These are phyloP conservation scores for Euspilapteryx auroguttella DNA, from an alignment of 2,888 invertebrate genomes.

Conservation along the genomic window DNA sequence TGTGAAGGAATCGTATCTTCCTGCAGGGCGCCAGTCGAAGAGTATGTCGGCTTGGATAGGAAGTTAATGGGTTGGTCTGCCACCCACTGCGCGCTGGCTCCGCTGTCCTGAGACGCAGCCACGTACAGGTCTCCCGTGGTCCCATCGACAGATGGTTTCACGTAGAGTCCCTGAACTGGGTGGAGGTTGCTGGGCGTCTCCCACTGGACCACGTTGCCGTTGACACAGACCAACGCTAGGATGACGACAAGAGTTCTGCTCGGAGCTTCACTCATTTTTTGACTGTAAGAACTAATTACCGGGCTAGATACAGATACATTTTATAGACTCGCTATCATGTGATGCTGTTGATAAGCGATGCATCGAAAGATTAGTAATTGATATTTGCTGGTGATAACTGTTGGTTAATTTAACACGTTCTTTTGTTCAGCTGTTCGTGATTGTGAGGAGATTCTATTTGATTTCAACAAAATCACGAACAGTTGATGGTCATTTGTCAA, in stretches of 20 bases:
- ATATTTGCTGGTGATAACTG: too few relatives aligned
- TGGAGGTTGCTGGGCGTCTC: constrained; percentile 21
- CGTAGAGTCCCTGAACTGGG: constrained; percentile 42
- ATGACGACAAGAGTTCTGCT: constrained; percentile 9
- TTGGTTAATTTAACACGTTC: too few relatives aligned
- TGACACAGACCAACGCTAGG: constrained; percentile 10
- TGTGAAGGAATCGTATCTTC: constrained; percentile 17
- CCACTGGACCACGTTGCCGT: constrained; percentile 19
- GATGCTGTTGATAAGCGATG: too few relatives aligned
- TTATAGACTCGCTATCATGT: too few relatives aligned
- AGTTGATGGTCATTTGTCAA: too few relatives aligned
- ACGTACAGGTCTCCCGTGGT: constrained; percentile 46
- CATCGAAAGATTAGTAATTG: too few relatives aligned
- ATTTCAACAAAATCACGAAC: too few relatives aligned
- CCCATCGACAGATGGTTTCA: constrained; percentile 41
- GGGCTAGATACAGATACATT: too few relatives aligned
- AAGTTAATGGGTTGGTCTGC: constrained; percentile 40
- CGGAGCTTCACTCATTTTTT: neutral
- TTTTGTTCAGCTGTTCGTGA: too few relatives aligned
- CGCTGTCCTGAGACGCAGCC: constrained; percentile 43
- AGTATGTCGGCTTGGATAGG: constrained; percentile 18
- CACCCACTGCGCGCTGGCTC: constrained; percentile 36
- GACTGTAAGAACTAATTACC: too few relatives aligned
- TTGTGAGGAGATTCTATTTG: too few relatives aligned
- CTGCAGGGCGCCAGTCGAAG: constrained; percentile 15